phyloP scores from a whole-genome alignment of 2,888 invertebrate species.

The Caenorhabditis sp. region DNA sequence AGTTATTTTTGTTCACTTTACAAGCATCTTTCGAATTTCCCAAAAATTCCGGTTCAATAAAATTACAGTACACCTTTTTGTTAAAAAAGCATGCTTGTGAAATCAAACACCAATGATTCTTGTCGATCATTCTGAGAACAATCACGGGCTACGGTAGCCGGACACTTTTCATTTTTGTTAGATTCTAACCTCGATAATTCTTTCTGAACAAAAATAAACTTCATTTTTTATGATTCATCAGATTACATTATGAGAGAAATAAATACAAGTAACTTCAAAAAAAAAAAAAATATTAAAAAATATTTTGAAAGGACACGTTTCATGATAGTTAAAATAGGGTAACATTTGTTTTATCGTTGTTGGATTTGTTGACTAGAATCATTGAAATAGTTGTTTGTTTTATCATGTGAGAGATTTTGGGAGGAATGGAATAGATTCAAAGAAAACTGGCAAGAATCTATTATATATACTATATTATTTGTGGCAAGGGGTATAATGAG shows the following conservation, averaged over 20 bases:
- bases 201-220: not conserved
- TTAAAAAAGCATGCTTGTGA: too few species aligned
- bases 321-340: not conserved
- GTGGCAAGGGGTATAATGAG: not conserved
- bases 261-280: not conserved
- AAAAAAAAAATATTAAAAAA: not conserved
- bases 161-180: too few species aligned
- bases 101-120: too few species aligned
- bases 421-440: not conserved
- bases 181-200: not conserved
- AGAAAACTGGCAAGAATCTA: not conserved
- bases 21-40: too few species aligned
- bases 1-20: too few species aligned
- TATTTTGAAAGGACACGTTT: not conserved
- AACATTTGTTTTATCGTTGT: not conserved
- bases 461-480: not conserved
- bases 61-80: too few species aligned
- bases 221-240: not conserved
- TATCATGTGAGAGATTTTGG: not conserved
- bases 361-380: not conserved
- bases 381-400: not conserved
- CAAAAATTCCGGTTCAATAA: too few species aligned
- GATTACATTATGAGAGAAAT: not conserved
- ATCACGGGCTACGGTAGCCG: too few species aligned
- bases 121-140: too few species aligned